These are phyloP conservation scores for Ectemnius continuus DNA, from an alignment of 2,888 invertebrate genomes.

Conservation along the genomic window DNA sequence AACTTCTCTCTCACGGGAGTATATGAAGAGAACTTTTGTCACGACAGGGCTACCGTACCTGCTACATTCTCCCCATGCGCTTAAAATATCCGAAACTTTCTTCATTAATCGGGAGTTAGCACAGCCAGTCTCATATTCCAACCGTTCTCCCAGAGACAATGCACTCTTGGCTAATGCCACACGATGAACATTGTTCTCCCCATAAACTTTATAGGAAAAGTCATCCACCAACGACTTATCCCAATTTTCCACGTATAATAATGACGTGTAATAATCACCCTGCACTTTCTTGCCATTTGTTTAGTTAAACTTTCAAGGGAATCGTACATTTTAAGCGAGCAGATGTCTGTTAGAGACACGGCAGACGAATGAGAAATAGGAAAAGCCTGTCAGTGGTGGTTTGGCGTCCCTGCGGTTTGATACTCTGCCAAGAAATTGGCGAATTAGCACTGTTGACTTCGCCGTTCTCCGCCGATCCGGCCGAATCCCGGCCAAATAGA, in stretches of 20 bases:
- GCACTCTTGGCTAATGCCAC: background rate
- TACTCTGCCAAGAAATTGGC: background rate
- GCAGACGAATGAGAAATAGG: background rate
- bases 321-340: background rate
- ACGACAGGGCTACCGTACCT: background rate
- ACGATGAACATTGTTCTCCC: too few relatives aligned
- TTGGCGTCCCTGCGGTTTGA: background rate
- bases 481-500: too few relatives aligned
- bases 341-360: background rate
- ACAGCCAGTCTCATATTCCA: background rate
- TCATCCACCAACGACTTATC: too few relatives aligned
- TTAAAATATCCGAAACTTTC: conserved; percentile 7
- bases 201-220: too few relatives aligned
- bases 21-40: background rate
- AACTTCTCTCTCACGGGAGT: background rate
- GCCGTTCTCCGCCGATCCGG: background rate
- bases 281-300: too few relatives aligned
- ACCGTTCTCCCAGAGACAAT: background rate
- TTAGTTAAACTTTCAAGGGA: background rate
- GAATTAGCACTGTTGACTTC: background rate
- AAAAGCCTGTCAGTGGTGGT: background rate
- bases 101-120: conserved; percentile 3
- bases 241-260: too few relatives aligned
- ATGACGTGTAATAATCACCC: too few relatives aligned
- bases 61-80: background rate